A percentile compares a stretch with the other conserved stretches of the same genome.
phyloP scores from a whole-genome alignment of 35 echinoderm and acorn worm genomes.

The Strongylocentrotus purpuratus region DNA sequence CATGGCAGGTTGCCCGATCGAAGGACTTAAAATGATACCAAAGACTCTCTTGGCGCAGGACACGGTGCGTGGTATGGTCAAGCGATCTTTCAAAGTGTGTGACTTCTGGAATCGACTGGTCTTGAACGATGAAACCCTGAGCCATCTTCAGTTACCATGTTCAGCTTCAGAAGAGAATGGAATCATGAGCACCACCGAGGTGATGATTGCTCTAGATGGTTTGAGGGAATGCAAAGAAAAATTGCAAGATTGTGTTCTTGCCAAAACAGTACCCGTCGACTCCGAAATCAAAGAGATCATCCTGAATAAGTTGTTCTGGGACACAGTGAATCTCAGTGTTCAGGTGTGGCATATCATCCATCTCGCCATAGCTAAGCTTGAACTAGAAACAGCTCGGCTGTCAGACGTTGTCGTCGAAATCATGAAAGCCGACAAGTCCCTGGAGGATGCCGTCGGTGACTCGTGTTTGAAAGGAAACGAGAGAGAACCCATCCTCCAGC shows the following conservation, averaged over 20 bases:
- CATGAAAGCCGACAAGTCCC: background rate
- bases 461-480: background rate
- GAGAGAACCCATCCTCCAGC: background rate
- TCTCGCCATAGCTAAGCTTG: background rate
- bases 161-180: background rate
- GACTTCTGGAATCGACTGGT: background rate
- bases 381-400: background rate
- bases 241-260: background rate
- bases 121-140: background rate
- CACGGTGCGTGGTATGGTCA: background rate
- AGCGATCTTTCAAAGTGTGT: background rate
- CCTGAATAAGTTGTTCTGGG: conserved; percentile 13
- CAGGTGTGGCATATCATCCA: background rate
- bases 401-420: conserved; percentile 28
- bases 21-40: background rate
- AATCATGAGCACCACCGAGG: background rate
- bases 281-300: background rate
- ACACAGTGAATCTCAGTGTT: background rate
- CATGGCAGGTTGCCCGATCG: background rate
- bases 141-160: background rate
- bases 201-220: background rate
- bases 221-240: conserved; percentile 4
- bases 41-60: background rate
- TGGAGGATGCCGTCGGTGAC: background rate
- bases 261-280: background rate